Evolutionary conservation across 2,888 invertebrate species (phyloP), one percentile per base, ranked within the genome.

Genomic region (Thymelicus acteon): DNA sequence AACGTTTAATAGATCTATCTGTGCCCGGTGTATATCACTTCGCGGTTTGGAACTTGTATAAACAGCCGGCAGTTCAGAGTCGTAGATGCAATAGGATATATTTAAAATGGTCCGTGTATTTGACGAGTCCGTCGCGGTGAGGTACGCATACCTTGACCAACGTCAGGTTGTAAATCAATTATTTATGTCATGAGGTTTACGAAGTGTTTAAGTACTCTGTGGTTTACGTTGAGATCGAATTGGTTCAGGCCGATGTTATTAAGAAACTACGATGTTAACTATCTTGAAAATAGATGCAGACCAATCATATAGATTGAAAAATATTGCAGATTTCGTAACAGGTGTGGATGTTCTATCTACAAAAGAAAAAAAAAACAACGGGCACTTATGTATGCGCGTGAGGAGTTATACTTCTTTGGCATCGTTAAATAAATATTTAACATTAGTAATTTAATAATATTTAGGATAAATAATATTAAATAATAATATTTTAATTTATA

Each of bases 21-120:
- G 54, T 65, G 52, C 37, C 65, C 65, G 65, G 65, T 65, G 44
- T 65, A 57, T 68, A 60, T 63, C 54, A 40, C 40, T 71, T 57
- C 24, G 15, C 65, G 44, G 54, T 65, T 57, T 57, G 44, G 24
- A 24, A 19, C 8, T 52, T 12, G 15, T 44, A 54, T 65, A 54
- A 65, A 65, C 65, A 65, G 15, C 13, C 31, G 54, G 54, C 0
- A 40, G 52, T 15, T 7, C 10, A 6, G 47, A 61, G 39, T 2
- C 2, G 40, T 54, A n/a, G n/a, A 58, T 57, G 57, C 57, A 57
- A 64, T 19, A 19, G 54, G 64, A 54, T 65, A 57, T 65, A 65
- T 65, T 65, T 65, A 65, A 65, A 65, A 58, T 39, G 58, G 37
- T 39, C 54, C 10, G 54, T 54, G 8, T 2, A 24, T 54, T 54